Conservation (phyloP, 1,140 invertebrate species). For the Drosophila busckii region DNA sequence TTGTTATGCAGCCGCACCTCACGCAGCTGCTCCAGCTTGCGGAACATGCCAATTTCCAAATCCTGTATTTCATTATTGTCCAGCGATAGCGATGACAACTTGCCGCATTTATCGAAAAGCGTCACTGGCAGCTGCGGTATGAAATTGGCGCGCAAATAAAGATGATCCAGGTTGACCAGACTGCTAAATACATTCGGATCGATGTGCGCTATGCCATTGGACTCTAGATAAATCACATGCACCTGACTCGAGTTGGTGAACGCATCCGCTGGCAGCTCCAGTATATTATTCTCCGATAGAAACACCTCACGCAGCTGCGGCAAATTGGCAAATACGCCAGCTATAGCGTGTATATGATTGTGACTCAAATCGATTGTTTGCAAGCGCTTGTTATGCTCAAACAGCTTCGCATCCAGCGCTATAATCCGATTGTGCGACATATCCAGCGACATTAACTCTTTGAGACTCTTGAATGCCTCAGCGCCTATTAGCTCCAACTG, state of each 20-base stretch:
- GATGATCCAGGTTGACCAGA: slow-evolving; percentile 87
- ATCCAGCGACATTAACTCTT: slow-evolving; percentile 89
- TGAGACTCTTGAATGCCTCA: slow-evolving; percentile 86
- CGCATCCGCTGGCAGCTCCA: slow-evolving; percentile 89
- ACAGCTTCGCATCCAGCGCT: slow-evolving; percentile 85
- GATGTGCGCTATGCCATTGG: slow-evolving; percentile 90
- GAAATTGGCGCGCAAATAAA: slow-evolving; percentile 93
- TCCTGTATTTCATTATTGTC: slow-evolving; percentile 93
- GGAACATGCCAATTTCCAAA: slow-evolving; percentile 89
- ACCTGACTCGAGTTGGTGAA: slow-evolving; percentile 88
- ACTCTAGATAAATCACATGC: slow-evolving; percentile 91
- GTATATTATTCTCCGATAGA: slow-evolving; percentile 93
- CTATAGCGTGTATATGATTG: slow-evolving; percentile 92
- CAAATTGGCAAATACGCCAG: slow-evolving; percentile 88
- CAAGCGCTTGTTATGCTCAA: slow-evolving; percentile 86
- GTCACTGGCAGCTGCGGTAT: slow-evolving; percentile 86
- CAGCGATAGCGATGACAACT: slow-evolving; percentile 90
- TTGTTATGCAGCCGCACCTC: slow-evolving; percentile 94
- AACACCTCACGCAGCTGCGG: slow-evolving; percentile 89
- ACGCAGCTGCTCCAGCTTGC: slow-evolving; percentile 85
- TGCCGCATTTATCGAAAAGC: slow-evolving; percentile 86
- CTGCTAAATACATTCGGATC: slow-evolving; percentile 86
- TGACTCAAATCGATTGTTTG: slow-evolving; percentile 91
- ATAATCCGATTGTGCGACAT: slow-evolving; percentile 93
- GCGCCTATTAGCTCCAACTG: slow-evolving; percentile 88